Evolutionary conservation across 2,888 invertebrate genomes (phyloP).

Genomic region (Lingula anatina): DNA sequence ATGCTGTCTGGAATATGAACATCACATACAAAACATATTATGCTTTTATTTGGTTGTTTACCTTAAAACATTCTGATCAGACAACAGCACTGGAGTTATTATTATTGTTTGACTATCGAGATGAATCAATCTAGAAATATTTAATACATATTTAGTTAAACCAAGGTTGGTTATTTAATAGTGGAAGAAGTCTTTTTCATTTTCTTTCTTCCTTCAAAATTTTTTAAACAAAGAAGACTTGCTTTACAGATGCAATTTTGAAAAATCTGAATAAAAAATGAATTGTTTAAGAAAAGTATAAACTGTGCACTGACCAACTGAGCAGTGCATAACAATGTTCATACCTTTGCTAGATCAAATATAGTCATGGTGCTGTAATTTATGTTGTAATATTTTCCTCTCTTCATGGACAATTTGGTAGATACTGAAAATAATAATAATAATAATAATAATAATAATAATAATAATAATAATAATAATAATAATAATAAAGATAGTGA

Average conservation of each 20-base stretch:
- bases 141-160: neutral
- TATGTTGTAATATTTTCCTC: neutral
- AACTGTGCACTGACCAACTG: neutral
- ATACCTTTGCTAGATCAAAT: neutral
- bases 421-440: neutral
- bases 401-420: neutral
- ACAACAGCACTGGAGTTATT: neutral
- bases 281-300: neutral
- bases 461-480: too few species aligned
- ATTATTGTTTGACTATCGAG: neutral
- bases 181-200: too few species aligned
- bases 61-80: slow-evolving; percentile 8
- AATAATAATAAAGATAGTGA: too few species aligned
- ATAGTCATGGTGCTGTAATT: neutral
- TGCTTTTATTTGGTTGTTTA: too few species aligned
- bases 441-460: neutral
- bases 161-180: too few species aligned
- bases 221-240: too few species aligned
- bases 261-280: too few species aligned
- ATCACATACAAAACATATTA: slow-evolving; percentile 9
- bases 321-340: neutral
- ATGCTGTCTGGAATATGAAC: slow-evolving; percentile 17
- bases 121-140: neutral
- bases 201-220: neutral
- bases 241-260: too few species aligned